phyloP scores from a whole-genome alignment of 2,888 invertebrate genomes.

The Leptinotarsa juncta region DNA sequence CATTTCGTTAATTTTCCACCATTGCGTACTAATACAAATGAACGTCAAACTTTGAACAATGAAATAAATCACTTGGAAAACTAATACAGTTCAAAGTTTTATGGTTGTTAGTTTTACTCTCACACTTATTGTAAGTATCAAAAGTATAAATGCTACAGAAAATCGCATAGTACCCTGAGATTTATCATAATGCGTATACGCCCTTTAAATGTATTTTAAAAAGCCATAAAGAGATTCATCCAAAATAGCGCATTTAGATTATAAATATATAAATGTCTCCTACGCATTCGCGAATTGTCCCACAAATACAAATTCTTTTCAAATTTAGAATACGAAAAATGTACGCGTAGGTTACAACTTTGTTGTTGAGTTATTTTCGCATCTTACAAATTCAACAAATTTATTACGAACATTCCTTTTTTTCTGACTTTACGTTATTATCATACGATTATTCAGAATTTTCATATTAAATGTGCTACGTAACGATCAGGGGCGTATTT shows the following conservation, averaged over 20 bases:
- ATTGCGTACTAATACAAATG: no score
- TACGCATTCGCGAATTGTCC: constrained; percentile 24
- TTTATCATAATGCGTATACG: neutral
- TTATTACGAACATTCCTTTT: constrained; percentile 11
- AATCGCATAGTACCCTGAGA: neutral
- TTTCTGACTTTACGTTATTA: neutral
- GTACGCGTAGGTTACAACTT: constrained; percentile 26
- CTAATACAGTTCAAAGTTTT: no score
- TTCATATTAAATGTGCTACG: neutral
- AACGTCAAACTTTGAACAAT: no score
- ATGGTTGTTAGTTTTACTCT: no score
- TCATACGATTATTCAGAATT: neutral
- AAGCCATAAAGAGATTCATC: constrained; percentile 2
- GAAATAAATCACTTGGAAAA: no score
- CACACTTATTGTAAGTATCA: no score
- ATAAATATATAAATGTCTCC: constrained; percentile 19
- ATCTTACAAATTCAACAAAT: constrained; percentile 6
- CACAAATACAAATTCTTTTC: constrained; percentile 25
- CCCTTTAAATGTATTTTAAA: neutral
- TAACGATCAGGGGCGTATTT: neutral
- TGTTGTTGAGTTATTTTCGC: constrained; percentile 23
- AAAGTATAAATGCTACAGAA: no score
- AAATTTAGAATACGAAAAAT: constrained; percentile 27
- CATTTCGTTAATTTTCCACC: no score
- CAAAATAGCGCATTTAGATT: constrained; percentile 19